Evolutionary conservation across 2,113 vertebrate species (phyloP).

Genomic region (Bos taurus): DNA sequence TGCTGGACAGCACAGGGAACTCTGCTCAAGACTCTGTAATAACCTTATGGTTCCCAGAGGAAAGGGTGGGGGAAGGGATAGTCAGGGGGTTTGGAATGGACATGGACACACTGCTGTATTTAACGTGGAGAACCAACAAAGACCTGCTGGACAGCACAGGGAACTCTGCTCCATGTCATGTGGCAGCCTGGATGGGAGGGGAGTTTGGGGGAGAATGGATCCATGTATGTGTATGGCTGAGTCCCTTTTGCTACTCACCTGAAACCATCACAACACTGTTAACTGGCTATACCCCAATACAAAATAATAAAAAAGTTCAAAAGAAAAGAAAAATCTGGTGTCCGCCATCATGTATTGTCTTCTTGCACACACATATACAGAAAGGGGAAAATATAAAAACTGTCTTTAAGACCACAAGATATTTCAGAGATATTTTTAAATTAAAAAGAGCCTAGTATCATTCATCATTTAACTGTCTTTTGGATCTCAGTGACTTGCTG

Average conservation of each 20-base stretch:
- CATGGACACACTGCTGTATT: too few relatives aligned
- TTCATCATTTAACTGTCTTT: too few relatives aligned
- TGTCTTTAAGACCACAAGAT: not conserved
- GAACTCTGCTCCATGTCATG: not conserved
- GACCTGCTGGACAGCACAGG: too few relatives aligned
- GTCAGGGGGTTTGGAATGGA: too few relatives aligned
- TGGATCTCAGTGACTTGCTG: not conserved
- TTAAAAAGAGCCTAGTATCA: not conserved
- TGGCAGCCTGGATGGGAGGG: not conserved
- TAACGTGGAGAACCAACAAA: too few relatives aligned
- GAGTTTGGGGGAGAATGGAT: not conserved
- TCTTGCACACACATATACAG: not conserved
- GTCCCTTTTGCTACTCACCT: not conserved
- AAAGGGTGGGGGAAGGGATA: too few relatives aligned
- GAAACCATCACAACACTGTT: not conserved
- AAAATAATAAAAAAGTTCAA: not conserved
- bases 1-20: accelerated
- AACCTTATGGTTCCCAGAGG: too few relatives aligned
- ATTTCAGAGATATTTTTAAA: not conserved
- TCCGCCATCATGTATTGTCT: not conserved
- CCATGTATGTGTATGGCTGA: accelerated
- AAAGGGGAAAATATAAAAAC: not conserved
- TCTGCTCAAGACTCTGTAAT: not conserved
- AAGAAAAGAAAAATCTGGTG: not conserved
- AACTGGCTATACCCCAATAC: not conserved